Percentiles rank a stretch among this genome's conserved stretches.
Conservation (phyloP, 2,888 invertebrate species). For the Lasioglossum leucozonium region DNA sequence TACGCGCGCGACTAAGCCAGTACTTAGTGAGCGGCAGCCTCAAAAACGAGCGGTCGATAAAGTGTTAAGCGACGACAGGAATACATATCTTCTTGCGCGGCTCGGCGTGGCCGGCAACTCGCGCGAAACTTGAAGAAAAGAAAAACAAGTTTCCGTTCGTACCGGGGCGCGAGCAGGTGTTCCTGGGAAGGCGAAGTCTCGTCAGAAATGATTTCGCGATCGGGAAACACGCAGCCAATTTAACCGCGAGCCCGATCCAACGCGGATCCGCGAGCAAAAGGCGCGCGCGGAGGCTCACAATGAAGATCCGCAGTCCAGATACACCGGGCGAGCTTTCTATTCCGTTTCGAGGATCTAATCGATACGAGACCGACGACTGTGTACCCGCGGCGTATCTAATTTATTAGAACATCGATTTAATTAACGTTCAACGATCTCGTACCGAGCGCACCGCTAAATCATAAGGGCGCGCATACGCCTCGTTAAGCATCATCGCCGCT, state of each 20-base stretch:
- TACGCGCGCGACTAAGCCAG: no score
- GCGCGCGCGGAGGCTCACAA: constrained; percentile 4
- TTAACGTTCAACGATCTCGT: constrained; percentile 30
- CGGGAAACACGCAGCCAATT: constrained; percentile 45
- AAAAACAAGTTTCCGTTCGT: background rate
- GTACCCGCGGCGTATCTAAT: constrained; percentile 29
- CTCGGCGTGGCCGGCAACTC: background rate
- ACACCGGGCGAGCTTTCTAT: constrained; percentile 47
- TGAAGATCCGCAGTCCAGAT: constrained; percentile 46
- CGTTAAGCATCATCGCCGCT: background rate
- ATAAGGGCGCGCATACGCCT: background rate
- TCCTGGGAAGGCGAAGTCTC: constrained; percentile 4
- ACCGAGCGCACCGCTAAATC: background rate
- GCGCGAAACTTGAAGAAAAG: background rate
- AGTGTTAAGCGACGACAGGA: background rate
- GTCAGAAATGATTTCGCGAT: constrained; percentile 25
- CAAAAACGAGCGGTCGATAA: no score
- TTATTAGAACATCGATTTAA: constrained; percentile 47
- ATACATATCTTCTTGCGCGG: constrained; percentile 3
- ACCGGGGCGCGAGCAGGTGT: constrained; percentile 31
- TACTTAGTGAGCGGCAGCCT: no score
- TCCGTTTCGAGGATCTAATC: constrained; percentile 46
- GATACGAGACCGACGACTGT: constrained; percentile 5
- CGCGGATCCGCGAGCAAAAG: background rate
- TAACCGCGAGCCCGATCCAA: constrained; percentile 23